A percentile compares a stretch with the other conserved stretches of the same genome.
Conservation (phyloP, 2,888 invertebrate species). For the Octodonta nipae region DNA sequence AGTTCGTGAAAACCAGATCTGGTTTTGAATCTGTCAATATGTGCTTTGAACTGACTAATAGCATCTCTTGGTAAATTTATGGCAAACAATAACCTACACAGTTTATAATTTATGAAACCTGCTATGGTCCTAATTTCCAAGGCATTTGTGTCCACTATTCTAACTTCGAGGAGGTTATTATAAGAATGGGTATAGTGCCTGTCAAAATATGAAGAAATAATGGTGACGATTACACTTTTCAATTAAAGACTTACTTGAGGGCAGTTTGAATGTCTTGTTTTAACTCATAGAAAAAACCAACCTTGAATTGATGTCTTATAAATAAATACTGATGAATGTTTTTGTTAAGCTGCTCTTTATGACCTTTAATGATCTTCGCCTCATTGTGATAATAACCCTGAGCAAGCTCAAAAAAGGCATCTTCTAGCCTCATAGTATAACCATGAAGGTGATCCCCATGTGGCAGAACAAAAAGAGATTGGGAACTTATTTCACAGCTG, state of each 20-base stretch:
- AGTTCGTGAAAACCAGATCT: conserved; percentile 71
- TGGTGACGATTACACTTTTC: neutral
- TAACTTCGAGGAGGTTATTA: conserved; percentile 73
- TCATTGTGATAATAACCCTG: conserved; percentile 86
- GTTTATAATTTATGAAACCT: conserved; percentile 88
- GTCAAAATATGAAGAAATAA: conserved; percentile 3
- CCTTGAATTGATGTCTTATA: conserved; percentile 92
- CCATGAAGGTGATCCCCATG: conserved; percentile 63
- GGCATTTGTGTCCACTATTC: conserved; percentile 79
- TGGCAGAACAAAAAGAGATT: conserved; percentile 78
- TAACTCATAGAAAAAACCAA: conserved; percentile 88
- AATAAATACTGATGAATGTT: conserved; percentile 82
- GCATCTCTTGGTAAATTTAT: conserved; percentile 85
- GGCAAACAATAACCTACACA: conserved; percentile 81
- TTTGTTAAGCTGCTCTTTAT: conserved; percentile 81
- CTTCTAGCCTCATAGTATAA: conserved; percentile 68
- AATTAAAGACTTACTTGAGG: conserved; percentile 46
- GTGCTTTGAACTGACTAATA: conserved; percentile 83
- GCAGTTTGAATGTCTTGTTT: conserved; percentile 79
- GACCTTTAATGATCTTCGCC: conserved; percentile 72
- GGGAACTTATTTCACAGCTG: conserved; percentile 82
- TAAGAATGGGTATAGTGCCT: conserved; percentile 81
- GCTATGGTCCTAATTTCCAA: conserved; percentile 90
- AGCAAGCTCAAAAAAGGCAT: conserved; percentile 84
- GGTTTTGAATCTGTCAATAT: conserved; percentile 77